phyloP scores from a whole-genome alignment of 2,113 vertebrate species.

The Pangasianodon gigas region DNA sequence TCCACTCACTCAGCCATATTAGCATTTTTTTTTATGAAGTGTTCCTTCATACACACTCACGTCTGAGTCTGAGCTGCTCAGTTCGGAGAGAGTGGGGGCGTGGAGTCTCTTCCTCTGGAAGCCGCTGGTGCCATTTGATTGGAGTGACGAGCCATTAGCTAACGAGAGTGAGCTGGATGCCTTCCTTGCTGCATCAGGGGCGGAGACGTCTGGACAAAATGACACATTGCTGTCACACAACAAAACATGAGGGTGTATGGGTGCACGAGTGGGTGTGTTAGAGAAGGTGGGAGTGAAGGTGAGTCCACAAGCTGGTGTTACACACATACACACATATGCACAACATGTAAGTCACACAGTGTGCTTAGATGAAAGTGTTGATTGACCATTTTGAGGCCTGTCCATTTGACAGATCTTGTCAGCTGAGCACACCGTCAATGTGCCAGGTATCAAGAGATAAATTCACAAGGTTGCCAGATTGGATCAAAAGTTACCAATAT shows the following conservation, averaged over 20 bases:
- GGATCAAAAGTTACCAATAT: neutral
- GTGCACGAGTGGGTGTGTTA: constrained; percentile 39
- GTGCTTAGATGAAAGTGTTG: neutral
- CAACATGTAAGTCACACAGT: constrained; percentile 1
- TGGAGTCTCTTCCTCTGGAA: constrained; percentile 85
- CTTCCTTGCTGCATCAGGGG: constrained; percentile 78
- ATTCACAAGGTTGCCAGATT: neutral
- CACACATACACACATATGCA: constrained; percentile 12
- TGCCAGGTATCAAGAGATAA: neutral
- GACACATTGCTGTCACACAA: constrained; percentile 55
- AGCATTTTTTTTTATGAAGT: neutral
- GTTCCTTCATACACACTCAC: constrained; percentile 69
- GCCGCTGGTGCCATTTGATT: constrained; percentile 62
- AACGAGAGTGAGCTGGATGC: constrained; percentile 75
- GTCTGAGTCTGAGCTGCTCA: constrained; percentile 94
- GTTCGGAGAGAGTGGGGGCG: constrained; percentile 89
- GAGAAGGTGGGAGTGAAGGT: neutral
- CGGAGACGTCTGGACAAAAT: constrained; percentile 80
- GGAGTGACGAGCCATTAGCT: constrained; percentile 71
- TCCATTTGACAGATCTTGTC: neutral
- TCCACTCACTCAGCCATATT: neutral
- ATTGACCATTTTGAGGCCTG: neutral
- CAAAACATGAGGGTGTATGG: constrained; percentile 30
- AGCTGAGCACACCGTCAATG: neutral
- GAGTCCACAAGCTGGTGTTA: constrained; percentile 21